Evolutionary conservation across 2,113 vertebrate genomes (phyloP), one percentile per base, ranked within the genome.

Genomic region (Kobus ellipsiprymnus): DNA sequence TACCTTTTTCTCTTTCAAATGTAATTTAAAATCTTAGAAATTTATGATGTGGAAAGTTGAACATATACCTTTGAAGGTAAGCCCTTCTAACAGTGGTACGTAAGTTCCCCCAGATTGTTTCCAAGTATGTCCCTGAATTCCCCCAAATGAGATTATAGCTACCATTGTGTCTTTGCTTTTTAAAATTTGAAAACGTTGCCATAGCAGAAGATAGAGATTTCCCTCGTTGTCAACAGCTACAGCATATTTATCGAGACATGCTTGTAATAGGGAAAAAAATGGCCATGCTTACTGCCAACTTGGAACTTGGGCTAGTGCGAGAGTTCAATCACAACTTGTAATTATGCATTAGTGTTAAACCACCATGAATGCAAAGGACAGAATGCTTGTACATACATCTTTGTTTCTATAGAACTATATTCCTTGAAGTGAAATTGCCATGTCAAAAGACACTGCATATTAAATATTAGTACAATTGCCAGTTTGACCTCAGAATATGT

Each of bases 401-500:
- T 81, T 94, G 30, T 89, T 96, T 97, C 80, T 52, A 10, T 84
- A 74, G 71, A 81, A 77, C 57, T 94, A 16, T 74, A 82, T 97
- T 95, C 15, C 86, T 74, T 6, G n/a, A 52, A 81, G n/a, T 97
- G 15, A 59, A 92, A 74, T 87, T 90, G 62, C n/a, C 80, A 9
- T 6, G 64, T 78, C 92, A 96, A 27, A 96, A 81, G 84, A 36
- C 30, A 85, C 27, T 40, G 91, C 44, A 27, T 81, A 50, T 40
- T 94, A 87, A 81, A 83, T 92, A 64, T 96, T 95, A 87, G 48
- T 88, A 54, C 33, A 94, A 52, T 87, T 96, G 78, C 40, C 46
- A 64, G 3, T 67, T 87, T 95, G 60, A 91, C 88, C 87, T 95
- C 88, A 46, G 97, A 15, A 86, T 44, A 82, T 85, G 17, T 36